Percentiles rank a stretch among this genome's conserved stretches.
Evolutionary conservation across 2,113 vertebrate species (phyloP).

Genomic region (Cygnus atratus): DNA sequence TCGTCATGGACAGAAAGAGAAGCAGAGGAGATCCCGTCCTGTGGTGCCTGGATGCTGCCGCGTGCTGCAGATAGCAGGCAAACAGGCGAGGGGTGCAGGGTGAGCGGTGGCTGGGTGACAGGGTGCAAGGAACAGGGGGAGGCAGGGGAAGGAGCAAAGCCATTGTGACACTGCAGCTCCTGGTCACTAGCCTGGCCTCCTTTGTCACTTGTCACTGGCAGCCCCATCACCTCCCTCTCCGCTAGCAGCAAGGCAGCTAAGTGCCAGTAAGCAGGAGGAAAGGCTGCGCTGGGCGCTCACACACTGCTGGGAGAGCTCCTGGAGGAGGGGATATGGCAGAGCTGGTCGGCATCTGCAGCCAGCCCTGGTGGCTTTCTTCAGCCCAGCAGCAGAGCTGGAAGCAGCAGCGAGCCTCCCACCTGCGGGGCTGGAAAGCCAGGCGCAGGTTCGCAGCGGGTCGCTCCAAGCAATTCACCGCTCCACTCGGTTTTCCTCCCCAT

Average conservation of each 20-base stretch:
- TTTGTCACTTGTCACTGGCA: background rate
- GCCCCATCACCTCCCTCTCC: background rate
- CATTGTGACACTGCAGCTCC: rapidly evolving
- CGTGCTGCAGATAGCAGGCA: rapidly evolving
- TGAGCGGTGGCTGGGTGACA: rapidly evolving
- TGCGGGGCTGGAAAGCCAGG: rapidly evolving
- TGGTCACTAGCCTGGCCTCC: rapidly evolving
- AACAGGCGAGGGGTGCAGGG: rapidly evolving
- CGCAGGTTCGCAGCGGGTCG: rapidly evolving
- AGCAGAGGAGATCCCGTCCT: background rate
- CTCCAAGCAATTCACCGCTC: rapidly evolving
- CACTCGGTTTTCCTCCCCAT: background rate
- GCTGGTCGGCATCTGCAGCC: rapidly evolving
- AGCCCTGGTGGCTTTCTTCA: too few species aligned
- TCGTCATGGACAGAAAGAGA: rapidly evolving
- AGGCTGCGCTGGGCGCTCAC: background rate
- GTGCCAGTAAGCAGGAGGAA: background rate
- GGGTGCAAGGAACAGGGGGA: background rate
- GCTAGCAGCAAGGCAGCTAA: background rate
- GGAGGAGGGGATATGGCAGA: background rate
- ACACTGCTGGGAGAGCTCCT: rapidly evolving
- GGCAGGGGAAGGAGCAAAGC: background rate
- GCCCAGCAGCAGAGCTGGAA: background rate
- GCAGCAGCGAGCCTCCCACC: background rate
- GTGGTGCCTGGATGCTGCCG: rapidly evolving